Conservation (phyloP, 2,113 vertebrate species). For the Panthera tigris region DNA sequence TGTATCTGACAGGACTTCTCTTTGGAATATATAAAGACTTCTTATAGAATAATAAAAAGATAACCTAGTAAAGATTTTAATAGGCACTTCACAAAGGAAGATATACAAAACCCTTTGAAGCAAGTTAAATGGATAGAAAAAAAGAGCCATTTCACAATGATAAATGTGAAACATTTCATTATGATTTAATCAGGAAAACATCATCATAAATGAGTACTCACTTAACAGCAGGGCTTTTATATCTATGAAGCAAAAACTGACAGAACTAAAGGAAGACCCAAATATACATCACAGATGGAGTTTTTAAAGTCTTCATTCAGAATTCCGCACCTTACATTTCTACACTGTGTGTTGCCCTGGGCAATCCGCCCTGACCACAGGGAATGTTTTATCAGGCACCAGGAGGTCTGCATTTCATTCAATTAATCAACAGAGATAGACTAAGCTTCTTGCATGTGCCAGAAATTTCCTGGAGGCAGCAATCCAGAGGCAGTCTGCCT, state of each 20-base stretch:
- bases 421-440: not conserved
- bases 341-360: not conserved
- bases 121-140: not conserved
- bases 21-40: not conserved
- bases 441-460: not conserved
- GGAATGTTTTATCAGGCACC: not conserved
- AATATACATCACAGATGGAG: not conserved
- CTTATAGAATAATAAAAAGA: slow-evolving; percentile 9
- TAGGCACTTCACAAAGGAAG: not conserved
- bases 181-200: not conserved
- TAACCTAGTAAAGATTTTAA: slow-evolving; percentile 36
- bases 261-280: not conserved
- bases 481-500: not conserved
- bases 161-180: not conserved
- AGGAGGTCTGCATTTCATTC: not conserved
- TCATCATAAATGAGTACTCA: not conserved
- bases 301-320: not conserved
- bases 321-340: not conserved
- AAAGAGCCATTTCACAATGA: not conserved
- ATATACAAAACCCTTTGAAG: not conserved
- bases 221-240: not conserved
- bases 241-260: not conserved
- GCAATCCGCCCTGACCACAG: not conserved
- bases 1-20: not conserved
- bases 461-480: not conserved